phyloP scores from a whole-genome alignment of 2,888 invertebrate genomes.

The Tiphia femorata region DNA sequence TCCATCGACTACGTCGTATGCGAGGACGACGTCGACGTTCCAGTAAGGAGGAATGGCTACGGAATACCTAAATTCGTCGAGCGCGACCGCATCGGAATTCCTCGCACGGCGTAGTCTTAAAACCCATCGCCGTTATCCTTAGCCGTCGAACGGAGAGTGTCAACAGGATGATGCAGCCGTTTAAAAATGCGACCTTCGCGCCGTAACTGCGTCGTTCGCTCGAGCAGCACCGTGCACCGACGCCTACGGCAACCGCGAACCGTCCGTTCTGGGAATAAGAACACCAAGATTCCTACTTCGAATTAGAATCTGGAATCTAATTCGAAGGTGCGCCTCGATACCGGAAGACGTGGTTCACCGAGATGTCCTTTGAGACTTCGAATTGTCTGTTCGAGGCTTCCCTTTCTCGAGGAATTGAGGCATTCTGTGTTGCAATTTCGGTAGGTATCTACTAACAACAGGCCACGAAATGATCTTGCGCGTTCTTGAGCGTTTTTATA shows the following conservation, averaged over 20 bases:
- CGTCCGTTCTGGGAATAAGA: background rate
- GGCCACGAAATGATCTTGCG: too few species aligned
- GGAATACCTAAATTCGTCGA: slow-evolving; percentile 10
- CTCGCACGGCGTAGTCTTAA: slow-evolving; percentile 11
- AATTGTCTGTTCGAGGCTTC: too few species aligned
- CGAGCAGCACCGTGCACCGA: background rate
- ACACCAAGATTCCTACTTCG: background rate
- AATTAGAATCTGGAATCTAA: too few species aligned
- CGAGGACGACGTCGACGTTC: slow-evolving; percentile 10
- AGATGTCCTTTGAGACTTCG: too few species aligned
- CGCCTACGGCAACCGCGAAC: slow-evolving; percentile 5
- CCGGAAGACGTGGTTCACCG: too few species aligned
- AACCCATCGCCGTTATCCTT: slow-evolving; percentile 35
- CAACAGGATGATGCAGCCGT: slow-evolving; percentile 50
- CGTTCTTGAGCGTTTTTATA: too few species aligned
- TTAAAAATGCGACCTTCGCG: slow-evolving; percentile 54
- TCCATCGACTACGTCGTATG: too few species aligned
- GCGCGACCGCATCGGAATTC: slow-evolving; percentile 20
- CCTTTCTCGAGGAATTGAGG: too few species aligned
- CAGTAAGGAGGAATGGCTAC: slow-evolving; percentile 1
- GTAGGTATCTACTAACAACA: too few species aligned
- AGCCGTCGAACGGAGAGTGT: slow-evolving; percentile 33
- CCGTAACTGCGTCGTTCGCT: slow-evolving; percentile 35
- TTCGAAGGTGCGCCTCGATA: too few species aligned
- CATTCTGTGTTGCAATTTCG: too few species aligned